Conservation (phyloP, 1,140 invertebrate genomes). For the Scaptomyza pallida region DNA sequence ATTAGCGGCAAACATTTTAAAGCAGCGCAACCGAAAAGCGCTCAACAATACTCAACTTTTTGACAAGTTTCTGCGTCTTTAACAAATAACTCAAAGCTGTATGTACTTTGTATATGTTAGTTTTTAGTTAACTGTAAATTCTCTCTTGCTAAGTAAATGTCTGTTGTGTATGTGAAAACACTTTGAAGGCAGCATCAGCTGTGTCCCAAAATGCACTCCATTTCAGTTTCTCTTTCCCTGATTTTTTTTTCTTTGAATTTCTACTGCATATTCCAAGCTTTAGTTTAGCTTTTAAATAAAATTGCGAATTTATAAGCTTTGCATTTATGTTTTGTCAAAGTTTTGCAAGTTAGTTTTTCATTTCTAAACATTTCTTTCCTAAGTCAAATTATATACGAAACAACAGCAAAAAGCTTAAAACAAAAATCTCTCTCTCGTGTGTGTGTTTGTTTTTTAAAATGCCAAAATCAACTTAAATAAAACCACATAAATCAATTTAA, state of each 20-base stretch:
- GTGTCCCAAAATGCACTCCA: constrained; percentile 8
- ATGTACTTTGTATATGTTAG: too few species aligned
- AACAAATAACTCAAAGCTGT: background rate
- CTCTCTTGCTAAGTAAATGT: background rate
- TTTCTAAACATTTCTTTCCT: too few species aligned
- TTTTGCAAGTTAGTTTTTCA: background rate
- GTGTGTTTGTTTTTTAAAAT: background rate
- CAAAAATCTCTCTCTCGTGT: background rate
- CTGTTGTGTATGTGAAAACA: background rate
- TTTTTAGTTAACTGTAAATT: too few species aligned
- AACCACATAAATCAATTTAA: constrained; percentile 17
- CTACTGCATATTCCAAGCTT: background rate
- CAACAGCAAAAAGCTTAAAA: background rate
- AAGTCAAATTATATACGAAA: too few species aligned
- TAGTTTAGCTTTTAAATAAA: background rate
- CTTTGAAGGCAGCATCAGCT: constrained; percentile 14
- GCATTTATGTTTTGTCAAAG: background rate
- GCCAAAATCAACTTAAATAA: constrained; percentile 13
- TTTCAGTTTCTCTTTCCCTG: background rate
- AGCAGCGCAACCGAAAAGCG: constrained; percentile 8
- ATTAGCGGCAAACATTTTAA: constrained; percentile 9
- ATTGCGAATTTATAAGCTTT: background rate
- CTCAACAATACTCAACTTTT: too few species aligned
- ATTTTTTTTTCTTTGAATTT: background rate
- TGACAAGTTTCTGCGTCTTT: background rate